phyloP scores from a whole-genome alignment of 2,113 vertebrate species.

The Syrmaticus mikado region DNA sequence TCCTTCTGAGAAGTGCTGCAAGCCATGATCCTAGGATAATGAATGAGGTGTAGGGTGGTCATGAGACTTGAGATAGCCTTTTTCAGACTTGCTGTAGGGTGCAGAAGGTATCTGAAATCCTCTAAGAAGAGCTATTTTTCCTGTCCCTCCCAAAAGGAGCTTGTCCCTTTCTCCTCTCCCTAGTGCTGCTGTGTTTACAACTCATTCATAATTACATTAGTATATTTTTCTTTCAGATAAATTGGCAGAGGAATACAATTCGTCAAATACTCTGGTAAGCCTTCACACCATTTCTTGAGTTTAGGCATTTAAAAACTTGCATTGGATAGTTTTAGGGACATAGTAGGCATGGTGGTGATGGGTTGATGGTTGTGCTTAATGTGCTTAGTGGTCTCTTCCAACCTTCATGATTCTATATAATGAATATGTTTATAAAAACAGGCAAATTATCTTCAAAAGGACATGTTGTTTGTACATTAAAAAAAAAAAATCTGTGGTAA shows the following conservation, averaged over 20 bases:
- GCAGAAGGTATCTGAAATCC: neutral
- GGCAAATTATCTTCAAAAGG: neutral
- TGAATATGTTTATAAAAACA: neutral
- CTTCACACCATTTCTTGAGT: neutral
- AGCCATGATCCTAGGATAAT: neutral
- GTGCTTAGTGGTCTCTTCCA: no score
- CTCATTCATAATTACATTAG: neutral
- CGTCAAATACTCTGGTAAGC: conserved; percentile 88
- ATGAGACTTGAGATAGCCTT: neutral
- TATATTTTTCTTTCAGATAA: conserved; percentile 85
- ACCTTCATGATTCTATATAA: neutral
- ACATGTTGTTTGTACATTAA: neutral
- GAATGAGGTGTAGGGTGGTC: neutral
- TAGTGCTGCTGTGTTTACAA: rapidly evolving
- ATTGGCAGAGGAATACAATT: conserved; percentile 86
- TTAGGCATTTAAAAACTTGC: neutral
- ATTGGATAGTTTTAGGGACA: neutral
- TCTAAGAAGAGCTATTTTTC: neutral
- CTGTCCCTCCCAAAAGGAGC: neutral
- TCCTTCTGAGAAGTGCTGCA: neutral
- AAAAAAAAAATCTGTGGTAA: no score
- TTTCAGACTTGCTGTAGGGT: neutral
- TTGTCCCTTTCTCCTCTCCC: neutral
- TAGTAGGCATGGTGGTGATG: no score
- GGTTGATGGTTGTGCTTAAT: no score